A percentile compares a stretch with the other conserved stretches of the same genome.
phyloP scores from a whole-genome alignment of 2,888 invertebrate genomes.

The Caenorhabditis drosophilae region DNA sequence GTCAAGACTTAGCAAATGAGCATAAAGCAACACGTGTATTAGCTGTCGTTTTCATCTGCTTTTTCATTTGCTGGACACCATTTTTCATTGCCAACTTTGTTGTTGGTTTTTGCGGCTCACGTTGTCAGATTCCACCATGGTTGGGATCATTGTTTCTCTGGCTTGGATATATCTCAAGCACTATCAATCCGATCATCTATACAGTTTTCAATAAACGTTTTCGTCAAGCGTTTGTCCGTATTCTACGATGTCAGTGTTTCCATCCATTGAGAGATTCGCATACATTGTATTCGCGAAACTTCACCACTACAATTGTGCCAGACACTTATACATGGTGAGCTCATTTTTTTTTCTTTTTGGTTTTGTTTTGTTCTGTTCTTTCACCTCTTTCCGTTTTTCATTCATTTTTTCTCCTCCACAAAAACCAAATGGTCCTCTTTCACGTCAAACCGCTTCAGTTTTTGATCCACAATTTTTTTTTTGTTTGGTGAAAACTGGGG shows the following conservation, averaged over 20 bases:
- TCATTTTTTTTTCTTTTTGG: constrained; percentile 5
- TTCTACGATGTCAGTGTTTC: constrained; percentile 61
- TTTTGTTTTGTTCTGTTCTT: too few species aligned
- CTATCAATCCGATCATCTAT: constrained; percentile 93
- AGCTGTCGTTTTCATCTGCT: constrained; percentile 91
- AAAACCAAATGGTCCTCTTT: too few species aligned
- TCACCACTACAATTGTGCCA: constrained; percentile 57
- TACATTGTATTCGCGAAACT: constrained; percentile 52
- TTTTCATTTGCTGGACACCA: constrained; percentile 92
- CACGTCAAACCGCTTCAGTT: too few species aligned
- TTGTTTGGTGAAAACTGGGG: too few species aligned
- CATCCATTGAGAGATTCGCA: constrained; percentile 41
- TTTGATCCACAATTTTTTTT: too few species aligned
- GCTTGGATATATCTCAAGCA: constrained; percentile 91
- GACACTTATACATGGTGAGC: constrained; percentile 61
- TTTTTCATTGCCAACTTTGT: constrained; percentile 88
- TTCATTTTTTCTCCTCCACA: too few species aligned
- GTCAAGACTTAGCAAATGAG: constrained; percentile 71
- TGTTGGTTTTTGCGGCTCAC: constrained; percentile 78
- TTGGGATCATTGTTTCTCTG: constrained; percentile 81
- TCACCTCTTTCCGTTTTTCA: too few species aligned
- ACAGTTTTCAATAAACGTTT: constrained; percentile 94
- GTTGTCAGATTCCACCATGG: constrained; percentile 54
- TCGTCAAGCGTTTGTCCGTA: constrained; percentile 72
- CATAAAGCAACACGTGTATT: constrained; percentile 95